Evolutionary conservation across 2,113 vertebrate genomes (phyloP).

Genomic region (Perognathus longimembris): DNA sequence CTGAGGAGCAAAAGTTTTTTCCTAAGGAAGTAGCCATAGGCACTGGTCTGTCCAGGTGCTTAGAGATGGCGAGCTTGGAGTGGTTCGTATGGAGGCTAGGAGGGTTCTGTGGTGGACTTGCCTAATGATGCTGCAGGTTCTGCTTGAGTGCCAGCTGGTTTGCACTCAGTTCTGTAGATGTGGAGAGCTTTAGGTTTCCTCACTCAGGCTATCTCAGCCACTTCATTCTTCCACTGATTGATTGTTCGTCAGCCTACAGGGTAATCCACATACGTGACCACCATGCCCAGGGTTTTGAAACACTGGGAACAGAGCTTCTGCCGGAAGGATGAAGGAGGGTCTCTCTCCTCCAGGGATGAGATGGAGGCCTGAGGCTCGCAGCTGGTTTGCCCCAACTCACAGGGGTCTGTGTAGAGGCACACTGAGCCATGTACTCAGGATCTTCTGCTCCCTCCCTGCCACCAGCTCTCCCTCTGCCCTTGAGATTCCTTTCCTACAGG

Average conservation of each 20-base stretch:
- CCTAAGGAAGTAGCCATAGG: not conserved
- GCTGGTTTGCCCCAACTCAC: not conserved
- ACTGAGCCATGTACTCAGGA: not conserved
- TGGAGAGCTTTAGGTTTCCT: no score
- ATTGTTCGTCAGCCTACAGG: not conserved
- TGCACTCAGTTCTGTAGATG: no score
- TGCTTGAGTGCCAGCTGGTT: no score
- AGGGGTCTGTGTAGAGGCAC: not conserved
- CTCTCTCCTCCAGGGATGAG: not conserved
- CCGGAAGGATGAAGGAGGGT: not conserved
- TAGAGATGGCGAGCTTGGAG: no score
- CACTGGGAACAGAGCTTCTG: not conserved
- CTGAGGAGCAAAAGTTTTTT: conserved; percentile 1
- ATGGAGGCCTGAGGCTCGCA: not conserved
- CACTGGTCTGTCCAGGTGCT: no score
- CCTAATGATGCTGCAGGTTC: no score
- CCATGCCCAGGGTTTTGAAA: not conserved
- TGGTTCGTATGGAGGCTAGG: no score
- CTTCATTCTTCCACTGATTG: not conserved
- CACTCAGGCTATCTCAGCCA: no score
- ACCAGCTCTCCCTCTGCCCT: not conserved
- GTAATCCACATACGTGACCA: not conserved
- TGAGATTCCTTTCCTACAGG: not conserved
- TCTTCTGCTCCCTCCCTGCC: not conserved
- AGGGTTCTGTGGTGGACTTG: no score